Base-by-base conservation (phyloP, 2,888 invertebrate species). In the Sphaerophoria taeniata region DNA sequence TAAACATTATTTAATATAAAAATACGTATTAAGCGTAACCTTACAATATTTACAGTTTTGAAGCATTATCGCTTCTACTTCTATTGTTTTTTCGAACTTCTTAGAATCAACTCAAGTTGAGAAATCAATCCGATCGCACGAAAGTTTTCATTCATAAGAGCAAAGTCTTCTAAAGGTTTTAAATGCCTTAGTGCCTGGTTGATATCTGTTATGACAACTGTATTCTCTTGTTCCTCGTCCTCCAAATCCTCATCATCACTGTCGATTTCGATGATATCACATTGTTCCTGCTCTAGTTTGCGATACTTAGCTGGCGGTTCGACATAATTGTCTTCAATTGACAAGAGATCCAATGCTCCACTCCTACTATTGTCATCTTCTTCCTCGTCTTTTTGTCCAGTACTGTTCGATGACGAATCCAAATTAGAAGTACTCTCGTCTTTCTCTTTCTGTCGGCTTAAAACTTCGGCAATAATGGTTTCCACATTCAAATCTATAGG, bases 111-210 rank as follows among this genome's bases (percentile, higher is more conserved):
- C 74, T 91, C 91, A 72, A 91, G 73, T 74, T 91, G 91, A 2
- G 91, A 90, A 31, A 91, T 88, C 70, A 91, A 73, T 0, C 91
- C 91, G 73, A 91, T 91, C 34, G 91, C 91, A 9, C 91, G 89
- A 71, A 90, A 91, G 53, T 91, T 90, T 71, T 91, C 91, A 76
- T 90, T 90, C 76, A 90, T 89, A 5, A 91, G 88, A 11, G 90
- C 91, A 87, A 91, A 91, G 16, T 91, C 91, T 71, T 91, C 91
- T 43, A 91, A 65, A 0, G 91, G 91, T 56, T 90, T 91, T 0
- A 91, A 84, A 65, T 91, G 90, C 47, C 89, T 90, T 58, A 91
- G 71, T 0, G 91, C 91, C 61, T 91, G 90, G 0, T 81, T 72
- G 6, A 77, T 51, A 16, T 12, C 51, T 36, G 56, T 58, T 71